A percentile compares a stretch with the other conserved stretches of the same genome.
phyloP scores from a whole-genome alignment of 1,140 invertebrate species.

The Acromyrmex echinatior region DNA sequence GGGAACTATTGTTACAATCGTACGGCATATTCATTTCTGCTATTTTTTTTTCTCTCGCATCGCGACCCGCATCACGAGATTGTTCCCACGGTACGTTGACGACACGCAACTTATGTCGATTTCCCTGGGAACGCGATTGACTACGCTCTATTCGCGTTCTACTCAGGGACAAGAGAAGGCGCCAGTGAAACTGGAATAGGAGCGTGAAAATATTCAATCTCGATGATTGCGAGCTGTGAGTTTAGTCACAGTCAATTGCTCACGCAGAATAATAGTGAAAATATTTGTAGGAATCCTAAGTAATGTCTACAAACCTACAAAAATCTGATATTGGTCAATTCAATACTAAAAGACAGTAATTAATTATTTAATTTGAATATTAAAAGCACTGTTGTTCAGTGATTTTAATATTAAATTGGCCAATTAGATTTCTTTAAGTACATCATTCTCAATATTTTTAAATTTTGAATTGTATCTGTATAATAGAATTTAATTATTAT shows the following conservation, averaged over 20 bases:
- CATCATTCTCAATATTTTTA: neutral
- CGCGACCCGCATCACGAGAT: constrained; percentile 14
- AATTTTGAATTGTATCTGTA: neutral
- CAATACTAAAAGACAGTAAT: no score
- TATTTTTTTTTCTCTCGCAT: constrained; percentile 18
- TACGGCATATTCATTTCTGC: constrained; percentile 23
- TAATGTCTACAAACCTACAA: neutral
- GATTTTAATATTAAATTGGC: no score
- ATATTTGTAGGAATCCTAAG: neutral
- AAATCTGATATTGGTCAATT: no score
- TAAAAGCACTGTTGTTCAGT: no score
- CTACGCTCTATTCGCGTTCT: constrained; percentile 28
- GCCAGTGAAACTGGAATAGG: constrained; percentile 39
- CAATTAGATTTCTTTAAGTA: no score
- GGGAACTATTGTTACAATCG: neutral
- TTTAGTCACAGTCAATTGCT: neutral
- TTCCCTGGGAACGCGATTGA: constrained; percentile 58
- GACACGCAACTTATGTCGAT: constrained; percentile 54
- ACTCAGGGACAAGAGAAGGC: constrained; percentile 51
- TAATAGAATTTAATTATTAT: neutral
- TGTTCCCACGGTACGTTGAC: constrained; percentile 52
- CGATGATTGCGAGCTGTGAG: neutral
- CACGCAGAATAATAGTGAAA: neutral
- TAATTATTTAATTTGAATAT: no score
- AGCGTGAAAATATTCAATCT: constrained; percentile 50